Percentiles rank a stretch among this genome's conserved stretches.
Evolutionary conservation across 2,113 vertebrate species (phyloP).

Genomic region (Plotosus lineatus): DNA sequence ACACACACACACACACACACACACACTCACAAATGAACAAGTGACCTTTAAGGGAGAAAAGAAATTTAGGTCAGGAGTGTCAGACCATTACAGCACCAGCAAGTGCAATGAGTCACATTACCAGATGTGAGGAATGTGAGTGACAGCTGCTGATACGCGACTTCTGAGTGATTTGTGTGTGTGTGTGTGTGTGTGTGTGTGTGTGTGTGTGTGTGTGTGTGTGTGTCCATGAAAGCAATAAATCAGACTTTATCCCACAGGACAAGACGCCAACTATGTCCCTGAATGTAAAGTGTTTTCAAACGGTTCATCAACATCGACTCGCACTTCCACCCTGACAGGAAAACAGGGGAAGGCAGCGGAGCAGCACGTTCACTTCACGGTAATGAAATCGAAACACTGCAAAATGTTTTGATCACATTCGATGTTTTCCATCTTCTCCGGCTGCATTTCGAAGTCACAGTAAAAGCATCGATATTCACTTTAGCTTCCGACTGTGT

Average conservation of each 20-base stretch:
- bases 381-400: not conserved
- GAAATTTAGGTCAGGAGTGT: not conserved
- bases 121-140: slow-evolving; percentile 13
- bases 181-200: not conserved
- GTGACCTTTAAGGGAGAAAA: slow-evolving; percentile 21
- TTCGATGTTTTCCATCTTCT: not conserved
- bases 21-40: not conserved
- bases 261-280: not conserved
- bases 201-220: no score
- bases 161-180: not conserved
- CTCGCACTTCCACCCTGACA: not conserved
- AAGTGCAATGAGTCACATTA: slow-evolving; percentile 21
- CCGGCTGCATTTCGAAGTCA: not conserved
- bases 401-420: not conserved
- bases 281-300: not conserved
- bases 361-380: not conserved
- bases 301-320: not conserved
- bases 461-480: not conserved
- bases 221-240: slow-evolving; percentile 2
- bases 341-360: not conserved
- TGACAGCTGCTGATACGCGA: slow-evolving; percentile 32
- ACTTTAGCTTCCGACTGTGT: slow-evolving; percentile 28
- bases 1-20: not conserved
- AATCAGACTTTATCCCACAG: not conserved
- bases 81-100: slow-evolving; percentile 15